These are phyloP conservation scores for Crambe crambe DNA, from an alignment of 37 sponge, comb jelly and placozoan species.

Conservation along the genomic window DNA sequence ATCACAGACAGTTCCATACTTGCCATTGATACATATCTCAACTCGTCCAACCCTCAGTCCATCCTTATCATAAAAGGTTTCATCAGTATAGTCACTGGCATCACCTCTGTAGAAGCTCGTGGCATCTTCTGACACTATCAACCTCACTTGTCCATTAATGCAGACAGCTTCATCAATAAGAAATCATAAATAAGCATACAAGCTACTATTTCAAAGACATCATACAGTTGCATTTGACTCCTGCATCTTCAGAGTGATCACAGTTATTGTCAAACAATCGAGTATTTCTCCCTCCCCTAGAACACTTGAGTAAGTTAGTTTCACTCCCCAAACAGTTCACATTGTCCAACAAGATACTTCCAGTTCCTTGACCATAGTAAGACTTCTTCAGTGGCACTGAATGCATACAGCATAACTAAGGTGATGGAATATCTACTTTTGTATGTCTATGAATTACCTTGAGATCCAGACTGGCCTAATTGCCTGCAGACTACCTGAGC, in stretches of 20 bases:
- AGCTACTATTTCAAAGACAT: too few relatives aligned
- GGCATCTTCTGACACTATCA: background rate
- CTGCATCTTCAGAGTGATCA: slow-evolving; percentile 60
- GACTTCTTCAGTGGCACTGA: slow-evolving; percentile 11
- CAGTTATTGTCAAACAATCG: slow-evolving; percentile 19
- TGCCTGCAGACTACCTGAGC: slow-evolving; percentile 41
- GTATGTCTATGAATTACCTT: too few relatives aligned
- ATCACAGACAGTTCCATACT: slow-evolving; percentile 40
- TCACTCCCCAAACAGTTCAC: slow-evolving; percentile 32
- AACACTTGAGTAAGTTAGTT: slow-evolving; percentile 19
- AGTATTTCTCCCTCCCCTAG: background rate
- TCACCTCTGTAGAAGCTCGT: background rate
- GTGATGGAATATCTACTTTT: background rate
- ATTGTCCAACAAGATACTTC: slow-evolving; percentile 34
- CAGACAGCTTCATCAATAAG: slow-evolving; percentile 24
- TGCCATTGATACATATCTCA: slow-evolving; percentile 37
- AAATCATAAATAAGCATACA: too few relatives aligned
- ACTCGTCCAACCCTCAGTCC: slow-evolving; percentile 38
- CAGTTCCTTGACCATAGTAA: slow-evolving; percentile 38
- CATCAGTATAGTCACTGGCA: slow-evolving; percentile 13
- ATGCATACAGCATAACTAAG: too few relatives aligned
- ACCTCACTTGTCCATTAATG: slow-evolving; percentile 14
- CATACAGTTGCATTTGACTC: slow-evolving; percentile 44
- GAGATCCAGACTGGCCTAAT: background rate
- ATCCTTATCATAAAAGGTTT: slow-evolving; percentile 22